Base-by-base conservation (phyloP, 2,888 invertebrate genomes). In the Perithous albicinctus region DNA sequence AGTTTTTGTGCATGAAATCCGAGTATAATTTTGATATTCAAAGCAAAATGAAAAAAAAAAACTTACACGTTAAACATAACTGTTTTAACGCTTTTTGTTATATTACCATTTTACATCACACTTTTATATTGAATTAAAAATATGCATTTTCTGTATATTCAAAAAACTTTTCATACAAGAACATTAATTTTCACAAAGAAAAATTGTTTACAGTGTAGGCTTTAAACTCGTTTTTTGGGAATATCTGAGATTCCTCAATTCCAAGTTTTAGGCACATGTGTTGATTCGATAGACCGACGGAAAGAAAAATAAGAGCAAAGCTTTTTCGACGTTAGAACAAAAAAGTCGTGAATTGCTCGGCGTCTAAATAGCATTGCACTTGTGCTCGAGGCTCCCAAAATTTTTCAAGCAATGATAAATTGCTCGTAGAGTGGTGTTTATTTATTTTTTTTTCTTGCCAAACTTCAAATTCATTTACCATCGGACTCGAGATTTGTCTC, bases 221-320 rank as follows among this genome's bases (percentile, higher is more conserved):
- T 67, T 43, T 26, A 73, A 48, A 61, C 48, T 78, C 51, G n/a
- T n/a, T n/a, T 18, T 26, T 41, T n/a, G 32, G 35, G 20, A 48
- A 26, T 29, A 29, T 48, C 32, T 61, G 20, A 35, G 35, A 46
- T n/a, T 54, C 64, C 32, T 74, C 75, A 78, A 72, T 78, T 72
- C 70, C 69, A 78, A 61, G 51, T 69, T 78, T 78, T 78, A 82
- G 82, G 82, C 82, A 82, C 82, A 61, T 82, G 63, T 73, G 78
- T 73, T 74, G 73, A 74, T 78, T 76, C 56, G 48, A 80, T 70
- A 69, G 70, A 82, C 78, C 78, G 59, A 54, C 67, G 46, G 59
- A 72, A 59, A 59, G n/a, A 26, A 20, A 26, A 54, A 54, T n/a
- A 15, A 43, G 54, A 79, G 41, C 59, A 29, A 63, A 73, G 32